Evolutionary conservation across 2,888 invertebrate species (phyloP).

Genomic region (Thereva nobilitata): DNA sequence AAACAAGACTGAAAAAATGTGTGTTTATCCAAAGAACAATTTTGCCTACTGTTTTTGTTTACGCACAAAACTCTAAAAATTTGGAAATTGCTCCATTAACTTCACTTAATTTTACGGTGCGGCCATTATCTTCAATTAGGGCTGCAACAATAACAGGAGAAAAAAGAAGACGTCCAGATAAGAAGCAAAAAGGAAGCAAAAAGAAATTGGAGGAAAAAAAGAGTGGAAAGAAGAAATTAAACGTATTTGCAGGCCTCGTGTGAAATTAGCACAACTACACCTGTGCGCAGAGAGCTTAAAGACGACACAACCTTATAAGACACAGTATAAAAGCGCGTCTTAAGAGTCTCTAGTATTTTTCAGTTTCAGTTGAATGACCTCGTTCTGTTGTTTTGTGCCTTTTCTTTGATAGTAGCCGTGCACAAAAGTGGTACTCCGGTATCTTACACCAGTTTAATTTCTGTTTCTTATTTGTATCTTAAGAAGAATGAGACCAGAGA

Average conservation of each 20-base stretch:
- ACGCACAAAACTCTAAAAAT: not conserved
- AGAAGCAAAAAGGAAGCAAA: constrained; percentile 12
- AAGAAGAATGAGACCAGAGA: too few species aligned
- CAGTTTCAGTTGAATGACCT: constrained; percentile 34
- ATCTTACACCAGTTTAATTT: too few species aligned
- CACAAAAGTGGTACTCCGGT: too few species aligned
- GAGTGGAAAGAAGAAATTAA: constrained; percentile 3
- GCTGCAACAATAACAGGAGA: too few species aligned
- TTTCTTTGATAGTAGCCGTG: too few species aligned
- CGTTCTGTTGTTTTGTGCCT: constrained; percentile 24
- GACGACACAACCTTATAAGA: too few species aligned
- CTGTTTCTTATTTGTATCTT: too few species aligned
- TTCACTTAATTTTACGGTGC: constrained; percentile 30
- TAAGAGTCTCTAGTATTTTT: constrained; percentile 8
- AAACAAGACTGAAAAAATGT: too few species aligned
- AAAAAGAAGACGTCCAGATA: constrained; percentile 11
- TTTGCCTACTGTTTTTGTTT: constrained; percentile 6
- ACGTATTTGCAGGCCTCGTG: too few species aligned
- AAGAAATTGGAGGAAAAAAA: not conserved
- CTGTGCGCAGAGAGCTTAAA: too few species aligned
- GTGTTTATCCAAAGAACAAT: too few species aligned
- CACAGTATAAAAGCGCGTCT: not conserved
- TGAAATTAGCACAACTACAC: too few species aligned
- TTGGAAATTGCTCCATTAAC: constrained; percentile 25
- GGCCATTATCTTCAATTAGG: constrained; percentile 30